Base-by-base conservation (phyloP, 1,140 invertebrate genomes). In the Homalodisca vitripennis region DNA sequence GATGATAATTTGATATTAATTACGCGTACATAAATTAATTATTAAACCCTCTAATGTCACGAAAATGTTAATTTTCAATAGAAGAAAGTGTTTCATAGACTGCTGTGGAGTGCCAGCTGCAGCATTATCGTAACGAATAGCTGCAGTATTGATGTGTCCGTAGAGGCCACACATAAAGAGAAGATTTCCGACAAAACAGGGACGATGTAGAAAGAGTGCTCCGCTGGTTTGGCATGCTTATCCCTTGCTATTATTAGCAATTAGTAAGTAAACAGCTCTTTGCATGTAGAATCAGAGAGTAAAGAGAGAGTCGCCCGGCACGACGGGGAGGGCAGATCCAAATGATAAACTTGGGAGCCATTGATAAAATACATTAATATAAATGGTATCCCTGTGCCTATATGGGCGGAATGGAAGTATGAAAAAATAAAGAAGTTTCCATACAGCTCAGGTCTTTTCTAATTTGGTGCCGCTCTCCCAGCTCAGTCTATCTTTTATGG, bases 361-460 rank as follows among this genome's bases (percentile, higher is more conserved):
- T 76, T 76, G 75, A 76, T 76, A 76, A 74, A 73, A 73, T 74
- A 75, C 75, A 76, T 76, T 76, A 76, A 76, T 76, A 76, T 74
- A 76, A 75, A 76, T 76, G 75, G 73, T 72, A 72, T 69, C 68
- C 67, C 53, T 63, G 67, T 71, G 64, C 71, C 72, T 70, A 69
- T 70, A 70, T 63, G 68, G 68, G 53, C 68, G 75, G 72, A 75
- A 76, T 76, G 71, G 75, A 76, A 74, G 74, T 76, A 76, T 76
- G 75, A 76, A 76, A 76, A 76, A 76, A 74, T 76, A 76, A 76
- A 76, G 74, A 76, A 72, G 67, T 73, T 17, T 48, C 70, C 73
- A 72, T 64, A 68, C 30, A 66, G 68, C 68, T 63, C 17, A 72
- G 66, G 60, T 72, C 72, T 73, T 73, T 71, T 73, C 71, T 73